Percentiles rank a stretch among this genome's conserved stretches.
Evolutionary conservation across 2,888 invertebrate species (phyloP).

Genomic region (Cataglyphis albicans): DNA sequence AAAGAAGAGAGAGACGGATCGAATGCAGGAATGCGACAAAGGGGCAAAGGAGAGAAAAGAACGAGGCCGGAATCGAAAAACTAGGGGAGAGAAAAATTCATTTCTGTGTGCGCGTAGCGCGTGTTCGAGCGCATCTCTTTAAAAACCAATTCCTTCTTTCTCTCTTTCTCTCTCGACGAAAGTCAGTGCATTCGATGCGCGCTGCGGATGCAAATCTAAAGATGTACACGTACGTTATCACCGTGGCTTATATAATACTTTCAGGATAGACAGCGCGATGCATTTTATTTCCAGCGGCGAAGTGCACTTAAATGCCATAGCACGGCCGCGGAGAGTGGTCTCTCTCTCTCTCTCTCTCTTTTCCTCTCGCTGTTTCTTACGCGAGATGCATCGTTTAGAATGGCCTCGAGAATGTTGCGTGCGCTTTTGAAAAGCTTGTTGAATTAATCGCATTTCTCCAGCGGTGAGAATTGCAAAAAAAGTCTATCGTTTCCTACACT

Average conservation of each 20-base stretch:
- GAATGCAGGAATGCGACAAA: slow-evolving; percentile 6
- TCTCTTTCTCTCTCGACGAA: background rate
- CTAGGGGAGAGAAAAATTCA: slow-evolving; percentile 17
- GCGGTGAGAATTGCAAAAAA: background rate
- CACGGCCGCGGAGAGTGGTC: slow-evolving; percentile 36
- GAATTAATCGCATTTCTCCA: slow-evolving; percentile 28
- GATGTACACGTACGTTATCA: slow-evolving; percentile 19
- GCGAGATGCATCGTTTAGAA: slow-evolving; percentile 6
- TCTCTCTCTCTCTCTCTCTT: background rate
- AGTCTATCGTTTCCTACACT: background rate
- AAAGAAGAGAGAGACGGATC: background rate
- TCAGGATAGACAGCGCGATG: slow-evolving; percentile 27
- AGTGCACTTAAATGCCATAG: slow-evolving; percentile 71
- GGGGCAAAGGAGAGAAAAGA: slow-evolving; percentile 30
- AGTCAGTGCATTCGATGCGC: slow-evolving; percentile 26
- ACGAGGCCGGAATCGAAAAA: slow-evolving; percentile 11
- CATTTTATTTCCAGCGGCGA: slow-evolving; percentile 58
- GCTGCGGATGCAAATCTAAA: background rate
- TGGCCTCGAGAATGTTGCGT: background rate
- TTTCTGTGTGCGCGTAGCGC: background rate
- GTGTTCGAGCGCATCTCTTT: slow-evolving; percentile 4
- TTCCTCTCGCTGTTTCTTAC: background rate
- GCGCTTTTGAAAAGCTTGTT: background rate
- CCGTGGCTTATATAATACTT: slow-evolving; percentile 30
- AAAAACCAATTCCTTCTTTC: background rate